Conservation (phyloP, 2,113 vertebrate genomes). For the Salvelinus namaycush region DNA sequence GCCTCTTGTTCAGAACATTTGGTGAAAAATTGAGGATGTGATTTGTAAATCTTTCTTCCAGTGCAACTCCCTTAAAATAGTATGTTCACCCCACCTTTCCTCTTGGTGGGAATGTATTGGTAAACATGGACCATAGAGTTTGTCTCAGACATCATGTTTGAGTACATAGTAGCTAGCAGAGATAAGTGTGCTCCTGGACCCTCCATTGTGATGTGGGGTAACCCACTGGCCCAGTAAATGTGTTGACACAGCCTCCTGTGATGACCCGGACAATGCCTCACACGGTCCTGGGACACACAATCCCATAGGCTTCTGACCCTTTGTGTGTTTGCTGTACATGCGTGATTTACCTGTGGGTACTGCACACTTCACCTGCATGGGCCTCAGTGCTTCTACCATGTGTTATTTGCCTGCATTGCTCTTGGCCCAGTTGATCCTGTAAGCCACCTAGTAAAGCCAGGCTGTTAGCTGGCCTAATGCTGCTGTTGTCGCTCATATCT, state of each 20-base stretch:
- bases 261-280: not conserved
- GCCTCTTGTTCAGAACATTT: too few relatives aligned
- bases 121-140: slow-evolving; percentile 38
- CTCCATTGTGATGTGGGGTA: slow-evolving; percentile 1
- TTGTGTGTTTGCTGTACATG: slow-evolving; percentile 1
- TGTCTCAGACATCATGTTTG: slow-evolving; percentile 24
- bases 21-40: not conserved
- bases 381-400: not conserved
- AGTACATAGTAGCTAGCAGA: slow-evolving; percentile 27
- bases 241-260: slow-evolving; percentile 8
- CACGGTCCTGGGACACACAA: slow-evolving; percentile 4
- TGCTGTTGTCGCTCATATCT: not conserved
- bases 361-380: not conserved
- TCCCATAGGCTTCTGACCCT: too few relatives aligned
- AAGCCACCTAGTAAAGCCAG: not conserved
- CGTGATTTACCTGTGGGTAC: not conserved
- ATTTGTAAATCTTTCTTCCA: slow-evolving; percentile 1
- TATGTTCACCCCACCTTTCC: slow-evolving; percentile 18
- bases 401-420: slow-evolving; percentile 11
- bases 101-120: slow-evolving; percentile 13
- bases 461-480: slow-evolving; percentile 1
- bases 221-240: slow-evolving; percentile 7
- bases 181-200: slow-evolving; percentile 38
- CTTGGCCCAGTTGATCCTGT: slow-evolving; percentile 5
- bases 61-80: not conserved